A percentile compares a stretch with the other conserved stretches of the same genome.
Evolutionary conservation across 35 echinoderm and acorn worm genomes (phyloP).

Genomic region (Holothuria glaberrima): DNA sequence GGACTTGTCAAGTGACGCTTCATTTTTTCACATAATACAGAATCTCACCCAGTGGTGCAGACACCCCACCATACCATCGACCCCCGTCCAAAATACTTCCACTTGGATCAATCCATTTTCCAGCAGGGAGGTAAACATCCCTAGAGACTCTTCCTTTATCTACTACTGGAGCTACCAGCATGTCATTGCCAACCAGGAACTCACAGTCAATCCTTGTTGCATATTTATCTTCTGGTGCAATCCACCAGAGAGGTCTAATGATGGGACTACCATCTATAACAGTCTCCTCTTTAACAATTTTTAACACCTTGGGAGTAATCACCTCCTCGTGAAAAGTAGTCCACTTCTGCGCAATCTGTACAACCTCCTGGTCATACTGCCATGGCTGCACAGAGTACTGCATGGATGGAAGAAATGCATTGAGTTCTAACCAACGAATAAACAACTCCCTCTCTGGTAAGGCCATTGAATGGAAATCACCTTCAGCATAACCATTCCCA

Average conservation of each 20-base stretch:
- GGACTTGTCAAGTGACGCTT: no score
- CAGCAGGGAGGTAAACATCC: conserved; percentile 86
- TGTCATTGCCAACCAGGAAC: conserved; percentile 90
- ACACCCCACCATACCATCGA: conserved; percentile 20
- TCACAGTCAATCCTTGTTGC: conserved; percentile 80
- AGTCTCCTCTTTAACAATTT: conserved; percentile 63
- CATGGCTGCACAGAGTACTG: conserved; percentile 80
- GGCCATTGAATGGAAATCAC: background rate
- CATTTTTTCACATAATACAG: conserved; percentile 16
- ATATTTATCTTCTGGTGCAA: conserved; percentile 64
- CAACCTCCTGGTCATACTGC: conserved; percentile 67
- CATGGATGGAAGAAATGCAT: conserved; percentile 81
- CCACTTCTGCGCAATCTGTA: conserved; percentile 62
- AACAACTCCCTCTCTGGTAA: conserved; percentile 79
- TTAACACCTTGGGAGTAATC: conserved; percentile 62
- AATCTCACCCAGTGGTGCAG: conserved; percentile 39
- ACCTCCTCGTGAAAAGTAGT: conserved; percentile 73
- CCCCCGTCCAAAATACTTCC: conserved; percentile 25
- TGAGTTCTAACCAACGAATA: conserved; percentile 77
- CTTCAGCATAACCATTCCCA: conserved; percentile 64
- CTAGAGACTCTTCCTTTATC: conserved; percentile 53
- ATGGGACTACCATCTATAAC: conserved; percentile 68
- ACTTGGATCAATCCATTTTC: conserved; percentile 67
- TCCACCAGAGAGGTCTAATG: conserved; percentile 96
- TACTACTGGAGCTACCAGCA: conserved; percentile 90